phyloP scores from a whole-genome alignment of 2,113 vertebrate species.

The Chaetodon auriga region DNA sequence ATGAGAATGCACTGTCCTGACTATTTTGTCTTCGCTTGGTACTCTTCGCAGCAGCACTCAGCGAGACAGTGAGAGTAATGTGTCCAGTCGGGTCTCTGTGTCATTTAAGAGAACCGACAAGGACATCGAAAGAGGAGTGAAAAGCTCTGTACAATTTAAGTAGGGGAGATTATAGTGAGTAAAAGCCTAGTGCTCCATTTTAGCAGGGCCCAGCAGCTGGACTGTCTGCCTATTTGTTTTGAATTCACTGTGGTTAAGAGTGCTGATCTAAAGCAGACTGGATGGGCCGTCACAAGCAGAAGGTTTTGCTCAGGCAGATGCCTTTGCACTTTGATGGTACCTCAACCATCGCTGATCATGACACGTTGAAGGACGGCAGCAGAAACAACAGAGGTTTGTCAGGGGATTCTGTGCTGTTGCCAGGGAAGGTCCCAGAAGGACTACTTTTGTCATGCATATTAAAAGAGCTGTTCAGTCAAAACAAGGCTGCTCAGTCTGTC shows the following conservation, averaged over 20 bases:
- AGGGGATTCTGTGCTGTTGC: constrained; percentile 48
- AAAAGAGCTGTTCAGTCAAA: constrained; percentile 78
- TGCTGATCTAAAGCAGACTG: constrained; percentile 22
- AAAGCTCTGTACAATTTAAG: constrained; percentile 38
- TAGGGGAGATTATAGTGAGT: constrained; percentile 36
- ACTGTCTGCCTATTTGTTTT: constrained; percentile 53
- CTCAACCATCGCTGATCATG: constrained; percentile 34
- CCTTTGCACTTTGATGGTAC: constrained; percentile 27
- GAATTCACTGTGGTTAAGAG: constrained; percentile 39
- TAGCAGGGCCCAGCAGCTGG: constrained; percentile 38
- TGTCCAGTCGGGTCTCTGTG: background rate
- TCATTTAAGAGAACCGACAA: constrained; percentile 32
- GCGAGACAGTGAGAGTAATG: background rate
- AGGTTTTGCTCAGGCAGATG: constrained; percentile 32
- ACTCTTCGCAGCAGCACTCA: background rate
- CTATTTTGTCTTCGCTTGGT: background rate
- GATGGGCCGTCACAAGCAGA: constrained; percentile 35
- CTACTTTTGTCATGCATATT: constrained; percentile 77
- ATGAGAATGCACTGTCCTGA: constrained; percentile 22
- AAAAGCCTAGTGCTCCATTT: constrained; percentile 50
- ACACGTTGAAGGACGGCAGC: constrained; percentile 37
- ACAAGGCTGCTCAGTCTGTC: constrained; percentile 76
- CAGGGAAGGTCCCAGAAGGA: constrained; percentile 51
- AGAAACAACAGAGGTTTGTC: constrained; percentile 49
- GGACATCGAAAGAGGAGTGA: constrained; percentile 24